Base-by-base conservation (phyloP, 2,113 vertebrate genomes). In the Donacobius atricapilla region DNA sequence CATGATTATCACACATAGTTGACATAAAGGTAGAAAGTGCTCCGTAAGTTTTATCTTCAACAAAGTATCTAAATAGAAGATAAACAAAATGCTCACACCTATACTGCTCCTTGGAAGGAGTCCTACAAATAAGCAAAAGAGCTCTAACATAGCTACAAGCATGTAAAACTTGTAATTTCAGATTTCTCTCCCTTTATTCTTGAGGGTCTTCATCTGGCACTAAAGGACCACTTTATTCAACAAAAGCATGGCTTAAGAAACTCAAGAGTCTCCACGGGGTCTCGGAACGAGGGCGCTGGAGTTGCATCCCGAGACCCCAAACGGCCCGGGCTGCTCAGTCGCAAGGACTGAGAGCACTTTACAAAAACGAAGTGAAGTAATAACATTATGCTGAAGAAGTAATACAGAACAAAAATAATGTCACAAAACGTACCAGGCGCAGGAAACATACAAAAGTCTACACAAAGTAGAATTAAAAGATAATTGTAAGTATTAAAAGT, bases 401-500 rank as follows among this genome's bases (percentile, higher is more conserved):
- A 35, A 72, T 61, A 39, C 3, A 53, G 5, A 24, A 40, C 28
- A 15, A 37, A 1, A 54, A 47, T 6, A 31, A 78, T 50, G 44
- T 5, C 15, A 31, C 6, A 20, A 78, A 58, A 37, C 1, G 1
- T 28, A 42, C 11, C 51, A 60, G 4, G 48, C 51, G 5, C 6
- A 63, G 18, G 14, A 70, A 87, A 31, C 31, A 28, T 4, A 4
- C 14, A 37, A 15, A 71, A 61, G 48, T 27, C 45, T 30, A 64
- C 7, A 53, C 25, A 19, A 76, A 48, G 11, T 0, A 11, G 28
- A 58, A 9, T 14, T 83, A 30, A 25, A 25, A 54, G 17, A 40
- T 7, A 17, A 21, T 3, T 19, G 0, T 0, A 47, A 19, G 9
- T 11, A 65, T 30, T 25, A 30, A 21, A 58, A 75, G 20, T 13